A percentile compares a stretch with the other conserved stretches of the same genome.
Conservation (phyloP, 2,888 invertebrate genomes). For the Strigamia maritima region DNA sequence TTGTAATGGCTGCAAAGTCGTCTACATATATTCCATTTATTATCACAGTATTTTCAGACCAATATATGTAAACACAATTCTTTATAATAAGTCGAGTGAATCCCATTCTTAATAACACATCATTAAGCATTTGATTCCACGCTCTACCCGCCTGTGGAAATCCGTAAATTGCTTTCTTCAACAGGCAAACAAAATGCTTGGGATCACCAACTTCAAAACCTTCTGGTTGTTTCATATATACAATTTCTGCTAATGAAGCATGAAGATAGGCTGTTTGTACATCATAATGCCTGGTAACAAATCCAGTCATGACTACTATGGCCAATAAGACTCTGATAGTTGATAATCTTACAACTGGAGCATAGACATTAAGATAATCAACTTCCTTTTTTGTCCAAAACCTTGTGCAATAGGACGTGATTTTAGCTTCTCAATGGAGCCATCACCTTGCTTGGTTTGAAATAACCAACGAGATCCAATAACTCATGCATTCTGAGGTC, state of each 20-base stretch:
- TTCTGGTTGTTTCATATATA: conserved; percentile 28
- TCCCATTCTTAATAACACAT: not conserved
- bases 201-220: not conserved
- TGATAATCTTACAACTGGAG: conserved; percentile 8
- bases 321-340: not conserved
- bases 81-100: not conserved
- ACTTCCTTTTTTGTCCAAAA: not conserved
- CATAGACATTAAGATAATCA: not conserved
- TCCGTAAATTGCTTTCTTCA: conserved; percentile 9
- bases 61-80: not conserved
- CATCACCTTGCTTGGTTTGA: too few species aligned
- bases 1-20: not conserved
- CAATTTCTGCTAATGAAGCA: not conserved
- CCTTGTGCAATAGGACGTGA: too few species aligned
- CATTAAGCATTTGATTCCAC: not conserved
- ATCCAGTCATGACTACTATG: not conserved
- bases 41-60: too few species aligned
- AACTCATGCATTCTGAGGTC: too few species aligned
- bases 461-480: too few species aligned
- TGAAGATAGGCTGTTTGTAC: conserved; percentile 2
- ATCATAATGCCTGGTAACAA: not conserved
- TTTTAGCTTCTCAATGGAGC: too few species aligned
- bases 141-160: not conserved
- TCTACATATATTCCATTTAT: not conserved
- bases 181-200: not conserved